Evolutionary conservation across 37 sponge, comb jelly and placozoan genomes (phyloP), one percentile per base, ranked within the genome.

Genomic region (Ianthella basta): DNA sequence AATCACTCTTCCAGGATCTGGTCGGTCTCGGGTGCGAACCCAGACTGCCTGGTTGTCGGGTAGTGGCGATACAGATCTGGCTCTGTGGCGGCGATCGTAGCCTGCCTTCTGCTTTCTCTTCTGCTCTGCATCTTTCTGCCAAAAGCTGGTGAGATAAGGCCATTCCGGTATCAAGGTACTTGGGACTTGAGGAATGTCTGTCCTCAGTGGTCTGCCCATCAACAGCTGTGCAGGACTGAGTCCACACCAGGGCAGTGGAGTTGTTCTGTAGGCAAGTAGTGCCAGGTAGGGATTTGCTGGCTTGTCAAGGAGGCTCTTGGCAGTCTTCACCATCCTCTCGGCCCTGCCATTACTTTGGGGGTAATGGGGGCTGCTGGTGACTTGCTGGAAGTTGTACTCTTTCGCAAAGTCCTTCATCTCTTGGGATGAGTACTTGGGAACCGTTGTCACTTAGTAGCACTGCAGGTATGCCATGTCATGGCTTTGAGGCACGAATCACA

Each of bases 201-300:
- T 75, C 25, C 54, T 0, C 16, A 75, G 25, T 8, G 14, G 37
- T 25, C 78, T 75, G 16, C 78, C 78, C 78, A 75, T 75, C 18
- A 75, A 24, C 1, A 75, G 40, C 38, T 75, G 53, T n/a, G 78
- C 78, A 39, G 78, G 78, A 24, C 78, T 75, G 54, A 75, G 53
- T 41, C 78, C 78, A 41, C 78, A 75, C 78, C 78, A 75, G 53
- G 78, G 78, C 24, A 75, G n/a, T n/a, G 78, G 78, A 4, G 78
- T 75, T 32, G 78, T 41, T 50, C 78, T 32, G 54, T 36, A 75
- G 78, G 25, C 40, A 24, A 75, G 78, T 10, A 75, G 37, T n/a
- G 78, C 78, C 38, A 75, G 21, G 37, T 41, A 75, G 16, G 44
- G 78, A 50, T 75, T 53, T 40, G 44, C 78, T 10, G 78, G 12